Percentiles rank a stretch among this genome's conserved stretches.
These are phyloP conservation scores for Cariama cristata DNA, from an alignment of 2,113 vertebrate genomes.

Conservation along the genomic window DNA sequence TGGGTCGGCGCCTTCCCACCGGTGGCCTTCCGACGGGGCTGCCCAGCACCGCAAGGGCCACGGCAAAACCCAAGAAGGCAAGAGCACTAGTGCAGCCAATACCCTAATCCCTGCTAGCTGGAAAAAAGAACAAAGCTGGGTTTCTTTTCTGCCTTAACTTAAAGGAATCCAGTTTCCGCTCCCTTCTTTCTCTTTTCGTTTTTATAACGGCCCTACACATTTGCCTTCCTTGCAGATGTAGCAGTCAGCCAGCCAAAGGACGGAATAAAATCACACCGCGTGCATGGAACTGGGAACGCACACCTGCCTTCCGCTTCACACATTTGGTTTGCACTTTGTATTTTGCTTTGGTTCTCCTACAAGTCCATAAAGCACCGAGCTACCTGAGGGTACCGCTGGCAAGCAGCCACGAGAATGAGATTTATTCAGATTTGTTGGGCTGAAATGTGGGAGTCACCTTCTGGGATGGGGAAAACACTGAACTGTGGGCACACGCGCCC, in stretches of 20 bases:
- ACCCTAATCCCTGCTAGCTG: background rate
- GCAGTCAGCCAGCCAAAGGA: background rate
- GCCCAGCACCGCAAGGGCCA: background rate
- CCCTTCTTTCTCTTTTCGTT: too few species aligned
- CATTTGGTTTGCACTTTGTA: background rate
- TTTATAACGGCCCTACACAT: background rate
- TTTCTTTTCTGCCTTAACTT: background rate
- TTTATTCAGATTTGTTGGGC: background rate
- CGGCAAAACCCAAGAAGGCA: background rate
- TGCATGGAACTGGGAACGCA: accelerated
- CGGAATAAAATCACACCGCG: too few species aligned
- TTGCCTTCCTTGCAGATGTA: background rate
- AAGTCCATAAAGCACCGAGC: background rate
- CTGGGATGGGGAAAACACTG: accelerated
- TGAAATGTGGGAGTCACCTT: accelerated
- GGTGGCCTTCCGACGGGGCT: background rate
- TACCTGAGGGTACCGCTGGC: background rate
- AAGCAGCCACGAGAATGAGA: accelerated
- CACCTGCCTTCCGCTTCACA: background rate
- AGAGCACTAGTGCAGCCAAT: accelerated
- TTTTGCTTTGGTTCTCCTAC: background rate
- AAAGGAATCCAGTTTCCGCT: background rate
- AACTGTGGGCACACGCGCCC: background rate
- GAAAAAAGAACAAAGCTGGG: background rate
- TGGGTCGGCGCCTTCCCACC: too few species aligned